Evolutionary conservation across 2,888 invertebrate genomes (phyloP), one percentile per base, ranked within the genome.

Genomic region (Nemotelus nigrinus): DNA sequence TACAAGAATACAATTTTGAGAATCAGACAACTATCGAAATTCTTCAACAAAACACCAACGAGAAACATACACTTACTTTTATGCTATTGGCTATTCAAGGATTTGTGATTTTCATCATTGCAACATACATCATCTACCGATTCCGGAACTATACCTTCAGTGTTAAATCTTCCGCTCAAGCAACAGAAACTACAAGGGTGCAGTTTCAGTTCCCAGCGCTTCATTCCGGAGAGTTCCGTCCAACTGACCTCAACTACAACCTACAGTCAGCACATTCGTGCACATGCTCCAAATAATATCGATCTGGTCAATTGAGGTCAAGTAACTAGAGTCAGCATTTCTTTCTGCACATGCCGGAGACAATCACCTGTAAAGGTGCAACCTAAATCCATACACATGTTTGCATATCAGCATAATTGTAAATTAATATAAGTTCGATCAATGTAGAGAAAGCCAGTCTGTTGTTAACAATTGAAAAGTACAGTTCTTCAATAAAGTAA

Each of bases 191-290:
- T 10, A 65, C 65, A n/a, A 41, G 10, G n/a, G 43, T 47, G 47
- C 65, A 65, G 43, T 65, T 65, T 25, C 65, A 45, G 65, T 65
- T 65, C 65, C 47, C 65, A 7, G 47, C 65, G 65, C 65, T 65
- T 47, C 10, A 65, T 47, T 65, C 65, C 43, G 65, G 47, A 25
- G 65, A 65, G 65, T 65, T 45, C 2, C 45, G 65, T 65, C 65
- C 44, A 65, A 43, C 3, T 3, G 41, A 25, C 63, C 39, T 63
- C 4, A 63, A 5, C 57, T 3, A 63, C 10, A 3, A 25, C 63
- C 41, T 3, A 43, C 39, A 41, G 8, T 43, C 63, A 41, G 7
- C 63, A 63, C 63, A 39, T 25, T 1, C 25, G 25, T 25, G 25
- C 25, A 25, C 25, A 25, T 25, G 25, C 43, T 8, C 39, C 63